Evolutionary conservation across 2,113 vertebrate genomes (phyloP).

Genomic region (Macrotis lagotis): DNA sequence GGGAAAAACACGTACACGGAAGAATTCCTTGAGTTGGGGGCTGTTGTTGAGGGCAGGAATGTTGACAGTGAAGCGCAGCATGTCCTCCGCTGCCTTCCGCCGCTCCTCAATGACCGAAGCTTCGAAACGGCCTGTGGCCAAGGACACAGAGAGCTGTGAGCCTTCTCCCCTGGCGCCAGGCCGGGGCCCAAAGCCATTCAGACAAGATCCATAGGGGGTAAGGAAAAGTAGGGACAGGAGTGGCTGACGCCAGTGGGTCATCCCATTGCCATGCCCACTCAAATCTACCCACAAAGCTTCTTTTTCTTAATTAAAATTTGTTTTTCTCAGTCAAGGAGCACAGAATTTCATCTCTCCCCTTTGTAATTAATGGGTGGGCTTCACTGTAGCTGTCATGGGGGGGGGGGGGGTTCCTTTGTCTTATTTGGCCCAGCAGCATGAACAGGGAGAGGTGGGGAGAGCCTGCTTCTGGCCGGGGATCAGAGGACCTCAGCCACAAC

Average conservation of each 20-base stretch:
- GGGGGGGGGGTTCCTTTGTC: too few relatives aligned
- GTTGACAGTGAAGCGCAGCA: slow-evolving; percentile 88
- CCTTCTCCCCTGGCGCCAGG: not conserved
- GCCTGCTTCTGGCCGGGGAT: not conserved
- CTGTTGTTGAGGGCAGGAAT: slow-evolving; percentile 94
- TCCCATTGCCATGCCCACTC: too few relatives aligned
- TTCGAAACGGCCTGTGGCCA: slow-evolving; percentile 89
- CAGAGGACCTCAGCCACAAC: not conserved
- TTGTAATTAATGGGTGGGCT: not conserved
- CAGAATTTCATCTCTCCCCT: too few relatives aligned
- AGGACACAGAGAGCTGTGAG: not conserved
- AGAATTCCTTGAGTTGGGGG: slow-evolving; percentile 94
- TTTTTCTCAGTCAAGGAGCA: not conserved
- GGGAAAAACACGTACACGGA: slow-evolving; percentile 80
- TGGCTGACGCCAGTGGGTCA: too few relatives aligned
- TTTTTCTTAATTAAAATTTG: not conserved
- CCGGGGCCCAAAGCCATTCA: too few relatives aligned
- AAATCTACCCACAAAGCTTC: not conserved
- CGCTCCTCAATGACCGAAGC: slow-evolving; percentile 92
- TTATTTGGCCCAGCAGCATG: not conserved
- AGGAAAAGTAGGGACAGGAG: too few relatives aligned
- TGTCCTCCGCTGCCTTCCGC: slow-evolving; percentile 87
- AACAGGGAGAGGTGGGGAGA: not conserved
- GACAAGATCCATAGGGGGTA: too few relatives aligned
- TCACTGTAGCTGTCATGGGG: not conserved